Base-by-base conservation (phyloP, 2,888 invertebrate genomes). In the Oxytorus armatus region DNA sequence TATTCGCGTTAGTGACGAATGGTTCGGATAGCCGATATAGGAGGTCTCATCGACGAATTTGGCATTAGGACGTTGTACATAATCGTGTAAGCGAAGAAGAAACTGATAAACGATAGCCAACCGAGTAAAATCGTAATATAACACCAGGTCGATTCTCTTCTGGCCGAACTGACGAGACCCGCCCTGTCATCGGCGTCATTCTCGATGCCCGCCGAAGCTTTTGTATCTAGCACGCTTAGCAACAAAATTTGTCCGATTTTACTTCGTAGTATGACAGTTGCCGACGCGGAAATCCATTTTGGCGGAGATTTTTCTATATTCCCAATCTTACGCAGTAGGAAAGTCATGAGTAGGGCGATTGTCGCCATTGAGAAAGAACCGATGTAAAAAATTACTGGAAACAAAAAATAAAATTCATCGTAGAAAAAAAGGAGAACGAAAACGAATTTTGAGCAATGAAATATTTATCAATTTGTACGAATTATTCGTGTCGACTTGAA, bases 371-470 rank as follows among this genome's bases (percentile, higher is more conserved):
- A 39, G 1, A 90, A 79, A 2, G 91, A 91, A n/a, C 75, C 82
- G 18, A 87, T 86, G 49, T 89, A 90, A 57, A 90, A 88, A 0
- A 85, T 18, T 51, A 90, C 91, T 91, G 82, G 14, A 51, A 51
- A 25, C n/a, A 44, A 25, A 29, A 65, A 69, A 10, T n/a, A 11
- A 55, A 51, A 10, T n/a, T n/a, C n/a, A n/a, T n/a, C n/a, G n/a
- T n/a, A 44, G 21, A 29, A 61, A 44, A 53, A 25, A 25, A 8
- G 11, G 25, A 3, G 1, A 29, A 4, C 21, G 7, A 53, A 16
- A 10, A 18, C 36, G 7, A 25, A 44, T 16, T 36, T 3, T 21
- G 21, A 21, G 51, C 10, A 8, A 49, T 3, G 1, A 49, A 18
- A 25, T 29, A 25, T n/a, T n/a, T n/a, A n/a, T n/a, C n/a, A n/a